Conservation (phyloP, 1,140 invertebrate species). For the Periplaneta americana region DNA sequence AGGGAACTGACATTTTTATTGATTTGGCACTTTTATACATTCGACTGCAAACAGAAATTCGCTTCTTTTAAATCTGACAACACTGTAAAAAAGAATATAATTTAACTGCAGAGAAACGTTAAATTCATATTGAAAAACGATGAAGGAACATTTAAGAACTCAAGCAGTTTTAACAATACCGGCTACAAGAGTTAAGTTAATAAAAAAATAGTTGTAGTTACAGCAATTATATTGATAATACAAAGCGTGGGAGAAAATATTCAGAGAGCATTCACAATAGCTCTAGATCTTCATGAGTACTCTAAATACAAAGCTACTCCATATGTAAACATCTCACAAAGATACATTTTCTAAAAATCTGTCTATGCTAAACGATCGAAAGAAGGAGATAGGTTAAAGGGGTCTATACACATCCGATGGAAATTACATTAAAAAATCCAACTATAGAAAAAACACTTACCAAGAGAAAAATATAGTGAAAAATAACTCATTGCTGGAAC, state of each 20-base stretch:
- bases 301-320: background rate
- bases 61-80: background rate
- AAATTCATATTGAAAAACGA: background rate
- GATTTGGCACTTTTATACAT: background rate
- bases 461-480: background rate
- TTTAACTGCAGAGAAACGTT: background rate
- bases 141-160: background rate
- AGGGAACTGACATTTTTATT: background rate
- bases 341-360: background rate
- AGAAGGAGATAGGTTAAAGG: too few species aligned
- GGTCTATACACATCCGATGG: background rate
- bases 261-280: background rate
- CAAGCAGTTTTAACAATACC: background rate
- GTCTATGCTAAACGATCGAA: background rate
- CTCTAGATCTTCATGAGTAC: too few species aligned
- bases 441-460: background rate
- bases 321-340: background rate
- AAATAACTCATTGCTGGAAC: background rate
- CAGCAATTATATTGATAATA: background rate
- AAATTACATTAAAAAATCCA: background rate
- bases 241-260: background rate
- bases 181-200: background rate
- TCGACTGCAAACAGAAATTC: background rate
- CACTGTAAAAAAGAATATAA: background rate
- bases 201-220: background rate